Evolutionary conservation across 2,888 invertebrate genomes (phyloP).

Genomic region (Hipparchia semele): DNA sequence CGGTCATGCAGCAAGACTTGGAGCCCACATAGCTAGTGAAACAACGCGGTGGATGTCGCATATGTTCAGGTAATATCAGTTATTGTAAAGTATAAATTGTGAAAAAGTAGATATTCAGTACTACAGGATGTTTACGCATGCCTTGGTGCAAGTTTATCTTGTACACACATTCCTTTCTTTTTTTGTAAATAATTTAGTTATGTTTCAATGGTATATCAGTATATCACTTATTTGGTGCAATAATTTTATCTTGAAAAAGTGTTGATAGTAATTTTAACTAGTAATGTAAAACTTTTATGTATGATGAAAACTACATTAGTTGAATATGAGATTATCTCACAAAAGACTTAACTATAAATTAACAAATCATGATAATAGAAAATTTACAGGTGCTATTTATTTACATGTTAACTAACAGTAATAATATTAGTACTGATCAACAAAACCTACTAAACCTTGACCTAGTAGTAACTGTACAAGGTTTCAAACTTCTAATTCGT

Average conservation of each 20-base stretch:
- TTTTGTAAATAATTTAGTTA: not conserved
- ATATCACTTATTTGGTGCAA: too few relatives aligned
- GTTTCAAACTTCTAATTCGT: not conserved
- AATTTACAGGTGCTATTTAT: not conserved
- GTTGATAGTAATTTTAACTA: not conserved
- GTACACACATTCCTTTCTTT: slow-evolving; percentile 1
- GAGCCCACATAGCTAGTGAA: slow-evolving; percentile 91
- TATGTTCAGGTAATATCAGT: slow-evolving; percentile 87
- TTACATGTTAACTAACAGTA: not conserved
- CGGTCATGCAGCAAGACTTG: slow-evolving; percentile 89
- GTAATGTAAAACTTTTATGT: not conserved
- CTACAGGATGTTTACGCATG: slow-evolving; percentile 6
- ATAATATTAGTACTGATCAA: not conserved
- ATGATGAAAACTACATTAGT: too few relatives aligned
- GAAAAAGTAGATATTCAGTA: not conserved
- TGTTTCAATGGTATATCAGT: not conserved
- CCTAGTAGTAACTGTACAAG: not conserved
- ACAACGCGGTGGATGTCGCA: slow-evolving; percentile 94
- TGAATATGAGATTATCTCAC: too few relatives aligned
- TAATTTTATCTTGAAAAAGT: too few relatives aligned
- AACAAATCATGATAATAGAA: not conserved
- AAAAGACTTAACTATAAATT: too few relatives aligned
- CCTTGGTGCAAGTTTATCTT: not conserved
- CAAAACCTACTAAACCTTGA: not conserved
- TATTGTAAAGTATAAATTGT: not conserved